Evolutionary conservation across 2,113 vertebrate genomes (phyloP), one percentile per base, ranked within the genome.

Genomic region (Pachypanchax playfairii): DNA sequence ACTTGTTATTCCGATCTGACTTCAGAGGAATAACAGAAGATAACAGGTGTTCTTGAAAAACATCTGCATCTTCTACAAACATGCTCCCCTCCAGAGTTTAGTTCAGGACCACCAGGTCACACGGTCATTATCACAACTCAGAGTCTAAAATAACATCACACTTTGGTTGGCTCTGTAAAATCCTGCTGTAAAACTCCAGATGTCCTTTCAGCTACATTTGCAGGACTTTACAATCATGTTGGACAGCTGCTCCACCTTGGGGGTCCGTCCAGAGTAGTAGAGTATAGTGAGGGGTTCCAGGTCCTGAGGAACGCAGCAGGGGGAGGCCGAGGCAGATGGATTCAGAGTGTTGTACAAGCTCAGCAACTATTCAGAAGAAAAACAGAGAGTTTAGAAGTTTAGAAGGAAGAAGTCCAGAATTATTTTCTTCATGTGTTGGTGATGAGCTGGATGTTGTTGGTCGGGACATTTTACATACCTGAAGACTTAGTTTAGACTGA

Each of bases 141-240:
- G 50, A 76, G 73, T 82, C 68, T 69, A 82, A 64, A 67, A n/a
- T n/a, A 83, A 75, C 74, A 54, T 68, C 35, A 1, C 33, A 61
- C 66, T 42, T 56, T 58, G 65, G 59, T 70, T 74, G 64, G 55
- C 43, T 83, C 73, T 68, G 70, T 61, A 21, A 70, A 59, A 70
- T 73, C 73, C 36, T 71, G 62, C 65, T 46, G 18, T 6, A 18
- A 64, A 71, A 52, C 63, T 25, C 36, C 24, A 29, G 44, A n/a
- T 33, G 22, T 71, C 38, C 52, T 75, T 84, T 97, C 95, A 97
- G 90, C 96, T 98, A 79, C 96, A 98, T 85, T 96, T 97, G 88
- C 96, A 98, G 44, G 95, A 97, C 90, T 96, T 98, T 79, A 98
- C 96, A 54, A 98, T 94, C 96, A 98, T 98, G 89, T 97, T 96